Percentiles rank a stretch among this genome's conserved stretches.
Evolutionary conservation across 2,113 vertebrate genomes (phyloP).

Genomic region (Gadus chalcogrammus): DNA sequence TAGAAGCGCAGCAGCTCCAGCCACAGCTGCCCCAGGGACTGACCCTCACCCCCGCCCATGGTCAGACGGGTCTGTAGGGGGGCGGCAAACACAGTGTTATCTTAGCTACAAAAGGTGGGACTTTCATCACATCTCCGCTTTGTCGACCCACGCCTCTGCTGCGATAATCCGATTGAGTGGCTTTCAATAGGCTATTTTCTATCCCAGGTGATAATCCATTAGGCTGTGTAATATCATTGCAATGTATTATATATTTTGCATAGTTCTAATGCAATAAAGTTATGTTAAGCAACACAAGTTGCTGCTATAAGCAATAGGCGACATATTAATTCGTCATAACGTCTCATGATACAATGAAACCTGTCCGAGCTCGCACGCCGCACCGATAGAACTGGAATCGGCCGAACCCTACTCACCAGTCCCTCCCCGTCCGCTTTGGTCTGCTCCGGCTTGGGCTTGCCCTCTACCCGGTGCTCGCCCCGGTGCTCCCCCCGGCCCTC

Average conservation of each 20-base stretch:
- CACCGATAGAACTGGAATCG: too few species aligned
- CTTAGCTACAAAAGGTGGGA: not conserved
- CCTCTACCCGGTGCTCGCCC: slow-evolving; percentile 69
- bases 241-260: too few species aligned
- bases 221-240: too few species aligned
- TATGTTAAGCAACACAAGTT: too few species aligned
- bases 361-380: too few species aligned
- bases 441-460: slow-evolving; percentile 77
- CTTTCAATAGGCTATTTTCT: too few species aligned
- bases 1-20: slow-evolving; percentile 95
- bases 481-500: slow-evolving; percentile 82
- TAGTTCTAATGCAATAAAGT: too few species aligned
- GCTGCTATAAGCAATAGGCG: not conserved
- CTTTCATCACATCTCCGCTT: too few species aligned
- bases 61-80: slow-evolving; percentile 76
- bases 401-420: slow-evolving; percentile 76
- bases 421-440: slow-evolving; percentile 76
- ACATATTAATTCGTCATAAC: not conserved
- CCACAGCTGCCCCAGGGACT: slow-evolving; percentile 89
- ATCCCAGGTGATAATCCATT: too few species aligned
- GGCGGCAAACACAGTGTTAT: not conserved
- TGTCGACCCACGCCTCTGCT: too few species aligned
- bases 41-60: slow-evolving; percentile 69
- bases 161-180: too few species aligned
- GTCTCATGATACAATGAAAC: not conserved